Conservation (phyloP, 2,888 invertebrate species). For the Plagiodera versicolora region DNA sequence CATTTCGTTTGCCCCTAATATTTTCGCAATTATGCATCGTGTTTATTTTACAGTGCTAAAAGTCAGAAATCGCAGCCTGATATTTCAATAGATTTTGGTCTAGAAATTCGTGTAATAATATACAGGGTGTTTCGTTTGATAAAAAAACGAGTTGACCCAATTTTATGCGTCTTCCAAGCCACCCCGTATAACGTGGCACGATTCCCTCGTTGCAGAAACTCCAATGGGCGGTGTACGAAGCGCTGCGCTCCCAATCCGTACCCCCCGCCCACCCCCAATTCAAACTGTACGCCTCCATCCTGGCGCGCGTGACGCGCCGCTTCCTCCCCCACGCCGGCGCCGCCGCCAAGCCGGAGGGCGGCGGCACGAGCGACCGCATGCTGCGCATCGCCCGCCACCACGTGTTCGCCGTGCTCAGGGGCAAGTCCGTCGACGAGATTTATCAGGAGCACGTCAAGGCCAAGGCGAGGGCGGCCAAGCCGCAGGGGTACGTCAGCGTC, state of each 20-base stretch:
- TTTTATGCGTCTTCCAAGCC: too few relatives aligned
- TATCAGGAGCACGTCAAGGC: conserved; percentile 49
- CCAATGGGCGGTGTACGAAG: conserved; percentile 79
- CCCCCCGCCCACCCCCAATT: conserved; percentile 70
- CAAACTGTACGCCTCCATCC: conserved; percentile 67
- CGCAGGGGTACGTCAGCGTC: conserved; percentile 56
- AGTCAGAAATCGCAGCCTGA: too few relatives aligned
- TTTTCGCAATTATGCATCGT: too few relatives aligned
- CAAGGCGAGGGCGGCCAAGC: conserved; percentile 51
- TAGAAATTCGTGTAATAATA: too few relatives aligned
- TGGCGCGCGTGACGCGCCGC: conserved; percentile 69
- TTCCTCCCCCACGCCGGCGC: conserved; percentile 61
- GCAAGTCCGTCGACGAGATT: conserved; percentile 67
- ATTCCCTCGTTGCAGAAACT: conserved; percentile 63
- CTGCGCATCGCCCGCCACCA: conserved; percentile 68
- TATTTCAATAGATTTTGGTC: too few relatives aligned
- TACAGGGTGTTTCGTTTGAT: too few relatives aligned
- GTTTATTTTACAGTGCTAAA: too few relatives aligned
- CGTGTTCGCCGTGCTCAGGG: conserved; percentile 66
- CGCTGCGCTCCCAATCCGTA: conserved; percentile 71
- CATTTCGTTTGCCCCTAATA: too few relatives aligned
- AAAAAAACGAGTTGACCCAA: too few relatives aligned
- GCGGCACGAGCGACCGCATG: conserved; percentile 73
- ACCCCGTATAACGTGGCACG: neutral
- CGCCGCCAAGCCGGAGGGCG: conserved; percentile 56